phyloP scores from a whole-genome alignment of 1,140 invertebrate genomes.

The Yoshiicerus persimilis region DNA sequence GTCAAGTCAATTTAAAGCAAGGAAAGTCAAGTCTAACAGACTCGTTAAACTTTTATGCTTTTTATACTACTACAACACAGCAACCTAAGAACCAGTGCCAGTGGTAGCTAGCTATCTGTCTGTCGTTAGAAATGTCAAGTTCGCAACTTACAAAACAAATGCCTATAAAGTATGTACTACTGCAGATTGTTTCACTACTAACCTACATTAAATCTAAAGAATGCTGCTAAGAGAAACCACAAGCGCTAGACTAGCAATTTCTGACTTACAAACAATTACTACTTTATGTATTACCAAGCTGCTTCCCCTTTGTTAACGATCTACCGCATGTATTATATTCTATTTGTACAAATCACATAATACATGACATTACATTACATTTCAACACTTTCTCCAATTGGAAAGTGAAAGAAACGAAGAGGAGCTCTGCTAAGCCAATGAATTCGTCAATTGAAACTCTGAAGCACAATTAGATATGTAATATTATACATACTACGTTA shows the following conservation, averaged over 20 bases:
- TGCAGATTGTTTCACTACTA: neutral
- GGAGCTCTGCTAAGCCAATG: constrained; percentile 13
- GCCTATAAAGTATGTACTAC: neutral
- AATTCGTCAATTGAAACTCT: constrained; percentile 5
- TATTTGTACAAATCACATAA: neutral
- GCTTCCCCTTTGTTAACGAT: neutral
- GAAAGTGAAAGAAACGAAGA: constrained; percentile 7
- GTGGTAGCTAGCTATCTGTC: neutral
- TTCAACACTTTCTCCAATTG: neutral
- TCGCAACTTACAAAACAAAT: neutral
- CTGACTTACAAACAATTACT: neutral
- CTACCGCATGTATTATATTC: neutral
- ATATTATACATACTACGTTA: neutral
- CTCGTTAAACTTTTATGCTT: neutral
- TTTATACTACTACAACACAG: neutral
- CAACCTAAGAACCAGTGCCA: neutral
- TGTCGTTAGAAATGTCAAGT: neutral
- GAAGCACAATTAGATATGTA: constrained; percentile 9
- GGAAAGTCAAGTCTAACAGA: neutral
- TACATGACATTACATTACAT: neutral
- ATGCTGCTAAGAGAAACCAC: no score
- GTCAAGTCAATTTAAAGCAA: neutral
- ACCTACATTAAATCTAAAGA: neutral
- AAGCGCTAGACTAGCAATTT: no score
- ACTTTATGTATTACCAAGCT: neutral